These are phyloP conservation scores for Chiloscyllium plagiosum DNA, from an alignment of 2,113 vertebrate species.

Conservation along the genomic window DNA sequence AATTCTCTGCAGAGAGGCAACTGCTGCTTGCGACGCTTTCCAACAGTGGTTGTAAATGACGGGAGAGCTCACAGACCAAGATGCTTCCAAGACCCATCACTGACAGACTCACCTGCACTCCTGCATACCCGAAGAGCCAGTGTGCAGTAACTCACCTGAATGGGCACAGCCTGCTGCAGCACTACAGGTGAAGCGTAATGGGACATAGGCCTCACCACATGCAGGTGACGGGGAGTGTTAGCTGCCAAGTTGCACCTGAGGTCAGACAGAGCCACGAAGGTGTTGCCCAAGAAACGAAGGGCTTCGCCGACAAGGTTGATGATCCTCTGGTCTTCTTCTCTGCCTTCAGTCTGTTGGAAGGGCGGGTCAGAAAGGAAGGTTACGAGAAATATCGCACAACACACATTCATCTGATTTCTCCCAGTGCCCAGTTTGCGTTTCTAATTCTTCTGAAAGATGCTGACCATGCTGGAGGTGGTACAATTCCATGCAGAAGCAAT, in stretches of 20 bases:
- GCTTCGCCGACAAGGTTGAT: constrained; percentile 76
- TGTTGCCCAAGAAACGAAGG: constrained; percentile 77
- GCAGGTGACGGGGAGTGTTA: constrained; percentile 73
- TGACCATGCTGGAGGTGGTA: not conserved
- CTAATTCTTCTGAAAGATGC: not conserved
- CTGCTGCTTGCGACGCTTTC: not conserved
- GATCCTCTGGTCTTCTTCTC: constrained; percentile 75
- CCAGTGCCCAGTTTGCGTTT: not conserved
- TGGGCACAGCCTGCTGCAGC: constrained; percentile 74
- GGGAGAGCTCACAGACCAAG: not conserved
- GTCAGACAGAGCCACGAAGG: constrained; percentile 77
- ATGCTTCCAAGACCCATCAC: not conserved
- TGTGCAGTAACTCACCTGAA: constrained; percentile 60
- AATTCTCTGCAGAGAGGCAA: not conserved
- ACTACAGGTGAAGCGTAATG: constrained; percentile 74
- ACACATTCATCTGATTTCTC: not conserved
- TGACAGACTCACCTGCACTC: not conserved
- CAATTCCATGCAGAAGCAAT: not conserved
- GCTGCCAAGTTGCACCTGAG: constrained; percentile 76
- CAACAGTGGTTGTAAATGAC: too few species aligned
- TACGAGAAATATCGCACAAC: not conserved
- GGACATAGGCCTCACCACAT: constrained; percentile 79
- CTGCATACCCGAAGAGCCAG: not conserved
- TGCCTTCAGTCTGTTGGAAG: constrained; percentile 61
- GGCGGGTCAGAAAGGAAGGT: not conserved